phyloP scores from a whole-genome alignment of 1,140 invertebrate species.

The Lasioglossum albipes region DNA sequence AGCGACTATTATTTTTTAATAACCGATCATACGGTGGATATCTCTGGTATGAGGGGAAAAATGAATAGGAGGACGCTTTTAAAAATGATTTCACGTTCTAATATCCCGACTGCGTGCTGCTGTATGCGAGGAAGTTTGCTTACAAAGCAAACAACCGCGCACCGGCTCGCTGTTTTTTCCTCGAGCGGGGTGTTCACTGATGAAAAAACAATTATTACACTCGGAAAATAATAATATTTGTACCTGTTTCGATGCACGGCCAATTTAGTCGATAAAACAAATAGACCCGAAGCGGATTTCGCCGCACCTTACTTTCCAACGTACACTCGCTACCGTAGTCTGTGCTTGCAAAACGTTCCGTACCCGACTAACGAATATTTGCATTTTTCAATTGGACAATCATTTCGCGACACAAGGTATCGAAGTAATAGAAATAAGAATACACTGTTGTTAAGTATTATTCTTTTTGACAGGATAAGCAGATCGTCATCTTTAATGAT shows the following conservation, averaged over 20 bases:
- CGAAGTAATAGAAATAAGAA: too few species aligned
- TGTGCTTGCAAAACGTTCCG: not conserved
- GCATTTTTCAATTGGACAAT: not conserved
- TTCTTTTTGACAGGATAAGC: too few species aligned
- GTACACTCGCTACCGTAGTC: not conserved
- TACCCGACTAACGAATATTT: not conserved
- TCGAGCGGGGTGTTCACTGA: conserved; percentile 24
- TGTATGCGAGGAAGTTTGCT: conserved; percentile 45
- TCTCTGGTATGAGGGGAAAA: not conserved
- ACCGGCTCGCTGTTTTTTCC: conserved; percentile 40
- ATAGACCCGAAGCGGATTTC: conserved; percentile 62
- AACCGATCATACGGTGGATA: too few species aligned
- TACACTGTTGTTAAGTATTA: too few species aligned
- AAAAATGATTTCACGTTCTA: conserved; percentile 34
- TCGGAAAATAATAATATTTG: conserved; percentile 63
- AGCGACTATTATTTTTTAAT: not conserved
- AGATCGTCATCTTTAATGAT: too few species aligned
- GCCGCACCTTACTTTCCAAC: conserved; percentile 43
- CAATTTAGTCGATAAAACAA: conserved; percentile 66
- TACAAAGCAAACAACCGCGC: conserved; percentile 57
- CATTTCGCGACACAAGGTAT: too few species aligned
- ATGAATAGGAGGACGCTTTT: not conserved
- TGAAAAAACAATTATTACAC: conserved; percentile 62
- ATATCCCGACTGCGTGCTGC: conserved; percentile 30
- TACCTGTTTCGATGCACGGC: conserved; percentile 61